Conservation (phyloP, 2,113 vertebrate species). For the Apodemus speciosus region DNA sequence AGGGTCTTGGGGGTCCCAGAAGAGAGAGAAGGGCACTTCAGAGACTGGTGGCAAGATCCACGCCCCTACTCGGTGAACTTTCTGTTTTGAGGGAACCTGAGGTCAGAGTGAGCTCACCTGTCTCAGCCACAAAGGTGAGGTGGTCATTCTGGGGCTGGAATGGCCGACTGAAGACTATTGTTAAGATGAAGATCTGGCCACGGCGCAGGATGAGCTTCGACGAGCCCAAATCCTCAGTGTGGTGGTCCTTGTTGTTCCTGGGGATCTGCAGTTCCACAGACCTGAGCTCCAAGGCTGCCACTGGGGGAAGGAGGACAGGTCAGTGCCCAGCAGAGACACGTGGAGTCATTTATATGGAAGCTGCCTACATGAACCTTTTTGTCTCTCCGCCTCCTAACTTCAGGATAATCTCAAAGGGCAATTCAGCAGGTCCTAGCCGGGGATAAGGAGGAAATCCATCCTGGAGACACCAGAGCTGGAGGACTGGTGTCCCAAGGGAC, state of each 20-base stretch:
- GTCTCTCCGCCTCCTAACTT: background rate
- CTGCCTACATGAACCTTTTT: background rate
- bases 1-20: background rate
- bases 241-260: conserved; percentile 87
- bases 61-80: background rate
- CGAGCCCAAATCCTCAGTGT: conserved; percentile 85
- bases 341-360: background rate
- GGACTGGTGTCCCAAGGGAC: background rate
- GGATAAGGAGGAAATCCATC: background rate
- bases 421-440: background rate
- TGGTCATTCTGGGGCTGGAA: background rate
- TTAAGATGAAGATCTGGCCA: conserved; percentile 87
- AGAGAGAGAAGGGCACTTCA: background rate
- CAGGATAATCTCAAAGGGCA: background rate
- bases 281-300: conserved; percentile 61
- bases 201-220: conserved; percentile 85
- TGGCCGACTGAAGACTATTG: conserved; percentile 79
- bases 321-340: background rate
- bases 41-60: no score
- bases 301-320: background rate
- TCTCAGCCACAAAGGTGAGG: conserved; percentile 79
- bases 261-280: conserved; percentile 41
- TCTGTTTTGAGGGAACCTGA: background rate
- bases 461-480: background rate
- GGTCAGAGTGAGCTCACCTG: conserved; percentile 79